Base-by-base conservation (phyloP, 2,888 invertebrate species). In the Chloroclystis v-ata region DNA sequence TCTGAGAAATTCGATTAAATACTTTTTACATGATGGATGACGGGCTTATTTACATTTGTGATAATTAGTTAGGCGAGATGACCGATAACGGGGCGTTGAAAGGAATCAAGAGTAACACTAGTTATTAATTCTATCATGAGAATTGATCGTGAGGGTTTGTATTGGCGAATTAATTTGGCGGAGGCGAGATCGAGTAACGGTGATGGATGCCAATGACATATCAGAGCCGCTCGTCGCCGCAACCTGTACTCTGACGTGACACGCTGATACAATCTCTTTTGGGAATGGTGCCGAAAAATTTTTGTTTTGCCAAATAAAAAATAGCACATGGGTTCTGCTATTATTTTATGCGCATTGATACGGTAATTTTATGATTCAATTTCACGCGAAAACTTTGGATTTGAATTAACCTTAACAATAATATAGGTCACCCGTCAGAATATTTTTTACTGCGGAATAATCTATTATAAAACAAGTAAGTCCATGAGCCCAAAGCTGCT, bases 81-180 rank as follows among this genome's bases (percentile, higher is more conserved):
- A 56, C 65, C 65, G 77, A 78, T 84, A 85, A 77, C 80, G 78
- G 74, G 57, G 54, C 52, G 75, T 70, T 75, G 69, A 60, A 69
- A 59, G 67, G 70, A 75, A 79, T 79, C 3, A 20, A 75, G 72
- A 55, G 64, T 69, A 75, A 78, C 79, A 75, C 71, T 72, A 68
- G 76, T 84, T 76, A 84, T 84, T 84, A 83, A 75, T 68, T 70
- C 65, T 73, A 82, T 81, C 76, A 70, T 78, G 77, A 72, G 76
- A 78, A 79, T 82, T 75, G 71, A 84, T 78, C 73, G 78, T 73
- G 69, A 72, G 75, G 74, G 81, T 78, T 78, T 76, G 69, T 72
- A 81, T 81, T 77, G 80, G 83, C 78, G 75, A 84, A 86, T 85
- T 83, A 86, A 84, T 85, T 86, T 74, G 82, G 82, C 80, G 74